Percentiles rank a stretch among this genome's conserved stretches.
Evolutionary conservation across 2,888 invertebrate genomes (phyloP).

Genomic region (Cetonia aurata): DNA sequence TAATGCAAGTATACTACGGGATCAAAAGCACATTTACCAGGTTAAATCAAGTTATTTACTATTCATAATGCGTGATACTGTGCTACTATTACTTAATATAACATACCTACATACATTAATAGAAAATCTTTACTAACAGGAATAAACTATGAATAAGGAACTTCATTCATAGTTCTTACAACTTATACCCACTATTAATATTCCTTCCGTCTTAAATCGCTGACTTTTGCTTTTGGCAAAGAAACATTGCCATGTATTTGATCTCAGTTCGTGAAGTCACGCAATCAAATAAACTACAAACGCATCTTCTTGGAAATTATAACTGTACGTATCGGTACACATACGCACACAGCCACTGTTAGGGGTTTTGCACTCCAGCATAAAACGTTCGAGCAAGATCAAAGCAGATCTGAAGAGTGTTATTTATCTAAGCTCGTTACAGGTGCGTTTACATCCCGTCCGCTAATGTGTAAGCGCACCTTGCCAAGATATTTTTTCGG

Average conservation of each 20-base stretch:
- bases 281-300: conserved; percentile 4
- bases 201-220: neutral
- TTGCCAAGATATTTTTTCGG: conserved; percentile 4
- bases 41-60: too few species aligned
- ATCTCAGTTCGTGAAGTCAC: conserved; percentile 5
- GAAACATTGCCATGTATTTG: conserved; percentile 21
- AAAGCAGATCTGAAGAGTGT: conserved; percentile 12
- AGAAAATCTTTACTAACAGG: too few species aligned
- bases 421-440: conserved; percentile 29
- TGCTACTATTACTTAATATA: too few species aligned
- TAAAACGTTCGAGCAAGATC: neutral
- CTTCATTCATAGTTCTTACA: too few species aligned
- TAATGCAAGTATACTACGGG: too few species aligned
- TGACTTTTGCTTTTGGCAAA: conserved; percentile 1
- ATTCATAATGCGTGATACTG: too few species aligned
- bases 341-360: neutral
- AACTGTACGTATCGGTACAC: neutral
- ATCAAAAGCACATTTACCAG: too few species aligned
- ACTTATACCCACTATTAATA: too few species aligned
- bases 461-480: conserved; percentile 9
- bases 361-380: neutral
- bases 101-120: too few species aligned
- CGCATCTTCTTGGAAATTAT: neutral
- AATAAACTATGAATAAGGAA: too few species aligned
- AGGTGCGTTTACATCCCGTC: conserved; percentile 24